Percentiles rank a stretch among this genome's conserved stretches.
These are phyloP conservation scores for Atherinomorus stipes DNA, from an alignment of 2,113 vertebrate species.

Conservation along the genomic window DNA sequence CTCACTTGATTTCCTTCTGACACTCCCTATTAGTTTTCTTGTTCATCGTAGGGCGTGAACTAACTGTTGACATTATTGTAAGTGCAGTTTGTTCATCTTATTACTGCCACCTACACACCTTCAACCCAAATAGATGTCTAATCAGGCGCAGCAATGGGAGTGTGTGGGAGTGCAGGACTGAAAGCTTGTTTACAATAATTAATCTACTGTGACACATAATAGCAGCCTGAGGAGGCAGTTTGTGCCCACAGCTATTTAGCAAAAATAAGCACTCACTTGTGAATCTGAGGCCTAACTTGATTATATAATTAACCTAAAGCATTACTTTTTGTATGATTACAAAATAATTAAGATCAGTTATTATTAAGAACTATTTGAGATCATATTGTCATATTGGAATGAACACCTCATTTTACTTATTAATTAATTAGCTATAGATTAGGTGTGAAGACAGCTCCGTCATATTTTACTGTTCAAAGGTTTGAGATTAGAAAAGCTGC, in stretches of 20 bases:
- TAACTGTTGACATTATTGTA: not conserved
- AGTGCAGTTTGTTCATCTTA: not conserved
- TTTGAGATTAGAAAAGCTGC: too few species aligned
- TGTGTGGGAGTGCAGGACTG: not conserved
- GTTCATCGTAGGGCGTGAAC: not conserved
- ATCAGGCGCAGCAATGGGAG: not conserved
- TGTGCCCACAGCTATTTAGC: not conserved
- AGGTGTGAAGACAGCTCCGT: too few species aligned
- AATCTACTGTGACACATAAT: not conserved
- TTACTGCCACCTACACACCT: not conserved
- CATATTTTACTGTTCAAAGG: too few species aligned
- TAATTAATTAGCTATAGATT: too few species aligned
- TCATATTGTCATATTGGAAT: too few species aligned
- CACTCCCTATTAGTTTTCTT: not conserved
- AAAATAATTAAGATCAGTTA: too few species aligned
- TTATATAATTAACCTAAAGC: not conserved
- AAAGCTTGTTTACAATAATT: not conserved
- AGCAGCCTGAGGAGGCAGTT: not conserved
- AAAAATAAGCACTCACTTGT: not conserved
- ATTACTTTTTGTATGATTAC: too few species aligned
- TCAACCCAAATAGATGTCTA: not conserved
- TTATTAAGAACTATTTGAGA: too few species aligned
- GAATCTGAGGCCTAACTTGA: not conserved
- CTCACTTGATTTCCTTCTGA: not conserved
- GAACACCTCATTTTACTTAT: too few species aligned